Evolutionary conservation across 2,113 vertebrate genomes (phyloP), one percentile per base, ranked within the genome.

Genomic region (Ploceus nigricollis): DNA sequence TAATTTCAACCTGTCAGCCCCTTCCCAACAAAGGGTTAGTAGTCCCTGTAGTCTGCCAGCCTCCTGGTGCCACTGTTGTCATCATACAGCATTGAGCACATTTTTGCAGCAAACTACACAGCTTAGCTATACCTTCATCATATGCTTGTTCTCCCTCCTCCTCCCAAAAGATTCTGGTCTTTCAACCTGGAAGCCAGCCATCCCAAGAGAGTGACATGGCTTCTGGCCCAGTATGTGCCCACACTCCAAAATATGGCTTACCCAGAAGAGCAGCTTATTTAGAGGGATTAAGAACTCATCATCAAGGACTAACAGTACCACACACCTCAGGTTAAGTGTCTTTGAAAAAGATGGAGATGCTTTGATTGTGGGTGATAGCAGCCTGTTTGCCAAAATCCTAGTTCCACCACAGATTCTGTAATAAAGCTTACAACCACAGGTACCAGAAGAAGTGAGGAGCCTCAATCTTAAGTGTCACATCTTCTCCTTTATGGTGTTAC

Each of bases 121-220:
- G 35, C 47, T 63, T 42, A 35, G 33, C 50, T 73, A 10, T 6
- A 30, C 21, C 22, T 80, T 39, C 33, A 11, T 23, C 23, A 51
- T 7, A 11, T 3, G 13, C 19, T 60, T 56, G 16, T 25, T 84
- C 33, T 87, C 44, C 33, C 25, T 61, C 15, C 37, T 48, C 48
- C 24, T 70, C 68, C 80, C 80, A 64, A 69, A 79, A 77, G 28
- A 63, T 42, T 30, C 82, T 45, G 33, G 39, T 56, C 91, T 92
- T 95, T 96, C 80, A 92, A 77, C 30, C 60, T 87, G 54, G 91
- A 93, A 97, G 40, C 40, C 71, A 92, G 71, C 63, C 79, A 94
- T 39, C 25, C 82, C 28, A 95, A 50, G 37, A 91, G 31, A 94
- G 28, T 78, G 90, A 42, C 94, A 91, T 18, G 50, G 78, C 77